Evolutionary conservation across 2,888 invertebrate species (phyloP), one percentile per base, ranked within the genome.

Genomic region (Matsumyia berberina): DNA sequence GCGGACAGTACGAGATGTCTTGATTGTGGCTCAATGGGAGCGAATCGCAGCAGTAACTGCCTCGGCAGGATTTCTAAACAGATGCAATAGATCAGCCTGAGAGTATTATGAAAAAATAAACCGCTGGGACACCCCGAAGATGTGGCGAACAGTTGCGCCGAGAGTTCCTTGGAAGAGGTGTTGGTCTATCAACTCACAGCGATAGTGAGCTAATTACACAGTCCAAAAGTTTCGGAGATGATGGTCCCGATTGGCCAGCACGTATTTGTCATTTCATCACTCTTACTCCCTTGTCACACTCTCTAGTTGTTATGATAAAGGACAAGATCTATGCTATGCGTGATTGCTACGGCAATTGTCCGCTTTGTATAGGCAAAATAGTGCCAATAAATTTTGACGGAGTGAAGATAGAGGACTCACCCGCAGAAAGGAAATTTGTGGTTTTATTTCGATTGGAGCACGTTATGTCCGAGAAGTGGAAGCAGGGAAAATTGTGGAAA

Each of bases 131-230:
- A 72, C 19, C 78, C 86, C 2, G 88, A 88, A 55, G 89, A 91
- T 86, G 89, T 89, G 11, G 88, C 90, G 15, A 97, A 97, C 24
- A n/a, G n/a, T 92, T 97, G 19, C 93, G 98, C 86, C 95, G 96
- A 92, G 97, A 98, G 97, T 97, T 99, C 81, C 93, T 99, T 86
- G 96, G 95, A 29, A 94, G 97, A 87, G 99, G 99, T 5, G 97
- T 99, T 2, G 99, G 99, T 0, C 92, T 99, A 19, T 98, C 98
- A 0, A 99, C 99, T 0, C 97, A 97, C 89, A 98, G 98, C 0
- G 99, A 99, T 92, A 98, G 98, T 19, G 99, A 99, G 92, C 93
- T 99, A 82, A 98, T 99, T 88, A 98, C 98, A 1, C 99, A 97
- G 97, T 90, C 97, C 97, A 1, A 97, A 97, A 0, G 96, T 96